Base-by-base conservation (phyloP, 2,797 vertebrate species). In the Enoplosus armatus region DNA sequence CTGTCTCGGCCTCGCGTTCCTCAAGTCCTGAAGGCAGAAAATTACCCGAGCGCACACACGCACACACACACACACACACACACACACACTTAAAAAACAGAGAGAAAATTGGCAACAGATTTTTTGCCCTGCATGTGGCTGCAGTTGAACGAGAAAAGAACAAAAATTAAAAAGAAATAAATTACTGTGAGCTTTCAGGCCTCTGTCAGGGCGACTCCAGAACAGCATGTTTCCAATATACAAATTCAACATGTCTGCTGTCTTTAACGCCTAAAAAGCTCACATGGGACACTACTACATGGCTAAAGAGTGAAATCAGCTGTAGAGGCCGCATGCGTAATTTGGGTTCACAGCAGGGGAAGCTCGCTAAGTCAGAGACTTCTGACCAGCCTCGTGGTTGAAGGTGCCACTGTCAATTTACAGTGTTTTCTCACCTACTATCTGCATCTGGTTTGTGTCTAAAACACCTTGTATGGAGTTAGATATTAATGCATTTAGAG, bases 21-120 rank as follows among this genome's bases (percentile, higher is more conserved):
- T 75, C 33, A 8, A 48, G 33, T 78, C 56, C 75, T 26, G 39
- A 66, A 74, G 85, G 77, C 80, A 86, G 85, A 91, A 91, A 92
- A 92, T 90, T 80, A 75, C 79, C 43, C 65, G 4, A 61, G 37
- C 53, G 12, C 71, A 76, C 74, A 45, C 55, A n/a, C n/a, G n/a
- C n/a, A n/a, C n/a, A n/a, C n/a, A n/a, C 71, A 76, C 75, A 37
- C 51, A 33, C 53, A 11, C 72, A 77, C 75, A 37, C 56, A 37
- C 77, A 74, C 50, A 77, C 55, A 62, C 73, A 82, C 68, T 74
- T 45, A 47, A 37, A 72, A 14, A 43, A 24, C n/a, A 62, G 50
- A 75, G 80, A 88, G 84, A 81, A 86, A 94, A 93, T 91, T 91
- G 82, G 55, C 86, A 85, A 68, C 89, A 91, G 85, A 85, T 82